Conservation (phyloP, 2,888 invertebrate species). For the Lithophane socia region DNA sequence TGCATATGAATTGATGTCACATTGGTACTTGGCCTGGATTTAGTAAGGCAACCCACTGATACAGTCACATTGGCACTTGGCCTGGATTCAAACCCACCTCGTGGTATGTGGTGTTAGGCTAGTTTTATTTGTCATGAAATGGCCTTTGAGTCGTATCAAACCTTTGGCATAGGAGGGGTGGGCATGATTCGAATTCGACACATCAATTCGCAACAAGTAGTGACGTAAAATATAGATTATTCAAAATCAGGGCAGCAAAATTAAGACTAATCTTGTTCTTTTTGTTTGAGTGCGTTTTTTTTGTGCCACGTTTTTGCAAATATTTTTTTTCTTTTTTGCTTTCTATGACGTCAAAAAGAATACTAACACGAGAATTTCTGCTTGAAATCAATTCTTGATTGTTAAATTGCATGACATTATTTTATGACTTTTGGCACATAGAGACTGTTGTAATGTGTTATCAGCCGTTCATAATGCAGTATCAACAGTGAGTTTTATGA, state of each 20-base stretch:
- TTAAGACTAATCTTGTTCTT: neutral
- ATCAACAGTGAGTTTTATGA: neutral
- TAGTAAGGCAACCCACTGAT: too few species aligned
- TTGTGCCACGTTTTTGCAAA: neutral
- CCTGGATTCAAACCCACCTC: too few species aligned
- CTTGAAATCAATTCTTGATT: neutral
- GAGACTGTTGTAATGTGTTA: neutral
- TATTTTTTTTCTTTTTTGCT: neutral
- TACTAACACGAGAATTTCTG: neutral
- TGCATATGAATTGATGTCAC: neutral
- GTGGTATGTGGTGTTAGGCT: neutral
- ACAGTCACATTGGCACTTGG: neutral
- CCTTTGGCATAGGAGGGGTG: neutral
- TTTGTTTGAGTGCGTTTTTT: neutral
- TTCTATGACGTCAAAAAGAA: neutral
- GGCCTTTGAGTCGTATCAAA: neutral
- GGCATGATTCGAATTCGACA: too few species aligned
- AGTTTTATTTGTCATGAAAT: neutral
- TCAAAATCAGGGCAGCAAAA: neutral
- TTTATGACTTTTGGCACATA: neutral
- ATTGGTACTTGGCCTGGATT: neutral
- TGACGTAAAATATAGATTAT: neutral
- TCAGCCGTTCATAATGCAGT: constrained; percentile 10
- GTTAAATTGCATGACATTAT: neutral
- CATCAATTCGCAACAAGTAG: neutral